Evolutionary conservation across 1,140 invertebrate genomes (phyloP), one percentile per base, ranked within the genome.

Genomic region (Arctopsyche grandis): DNA sequence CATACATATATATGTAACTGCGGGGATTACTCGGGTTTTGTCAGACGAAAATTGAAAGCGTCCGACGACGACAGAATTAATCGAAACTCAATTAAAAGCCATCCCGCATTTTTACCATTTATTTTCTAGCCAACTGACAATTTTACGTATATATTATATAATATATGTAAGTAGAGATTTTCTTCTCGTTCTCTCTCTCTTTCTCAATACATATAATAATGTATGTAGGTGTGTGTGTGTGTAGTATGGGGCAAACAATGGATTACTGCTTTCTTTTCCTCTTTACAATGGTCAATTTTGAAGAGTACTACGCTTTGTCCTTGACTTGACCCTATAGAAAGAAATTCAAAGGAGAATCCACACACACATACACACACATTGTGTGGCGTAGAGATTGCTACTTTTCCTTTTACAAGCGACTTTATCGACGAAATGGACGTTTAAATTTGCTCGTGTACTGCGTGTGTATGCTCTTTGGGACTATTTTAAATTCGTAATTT

Each of bases 41-140:
- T 52, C 48, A 52, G 48, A 52, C 16, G 48, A 52, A 52, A 52
- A 52, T 52, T 52, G 48, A 52, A 52, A 52, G 48, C 48, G 16
- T 52, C 16, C 48, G 16, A 12, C 10, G 48, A 52, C 48, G 48
- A 52, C 48, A 16, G 16, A 52, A 52, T 52, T 52, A 52, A 52
- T 52, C 48, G 48, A 52, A 52, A 52, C 48, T 16, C 48, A 52
- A 52, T 52, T 52, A 52, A 52, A 52, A 3, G 48, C 16, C 48
- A 38, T 1, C 29, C 7, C 29, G 7, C 3, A 38, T 38, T 38
- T 4, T 38, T 38, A 4, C 7, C 7, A 4, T 38, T 38, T 38
- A 38, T 38, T 38, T 4, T 38, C n/a, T 38, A 38, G 3, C 7
- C 29, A 4, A 38, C 29, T 38, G n/a, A n/a, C n/a, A n/a, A n/a